Evolutionary conservation across 2,113 vertebrate genomes (phyloP), one percentile per base, ranked within the genome.

Genomic region (Cyanoderma ruficeps): DNA sequence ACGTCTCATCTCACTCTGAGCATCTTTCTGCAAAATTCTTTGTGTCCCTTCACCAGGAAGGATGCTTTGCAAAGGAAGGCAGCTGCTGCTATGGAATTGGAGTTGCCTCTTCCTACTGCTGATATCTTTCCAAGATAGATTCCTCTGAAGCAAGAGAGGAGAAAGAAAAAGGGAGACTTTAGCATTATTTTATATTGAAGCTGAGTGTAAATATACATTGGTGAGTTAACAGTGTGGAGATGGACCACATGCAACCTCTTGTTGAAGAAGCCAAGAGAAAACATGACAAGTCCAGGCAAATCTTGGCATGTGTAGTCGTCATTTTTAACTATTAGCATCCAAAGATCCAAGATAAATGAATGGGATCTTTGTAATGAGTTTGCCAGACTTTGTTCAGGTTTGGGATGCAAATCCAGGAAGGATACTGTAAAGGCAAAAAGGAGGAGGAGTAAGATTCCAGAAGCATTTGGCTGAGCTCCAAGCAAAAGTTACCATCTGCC

Each of bases 121-220:
- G 0, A 0, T 60, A 44, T 24, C 44, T 87, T 84, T 91, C 69
- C 74, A 76, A 68, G 65, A 89, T 4, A 68, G 60, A 56, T 68
- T 91, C 61, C 57, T 91, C 91, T 93, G 91, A 93, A 87, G 77
- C 31, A 89, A 87, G 49, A 91, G 24, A 83, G 59, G 25, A 87
- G 39, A 87, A 79, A 93, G 63, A 37, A 70, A 86, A 93, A 81
- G 17, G 68, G 59, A 93, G 25, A 71, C 44, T 83, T 67, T 27
- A 70, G 55, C 18, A 47, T 68, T 78, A 60, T 19, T 60, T 88
- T 47, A n/a, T 31, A 90, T 28, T 35, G 63, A 92, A 80, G 35
- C 59, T 60, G 71, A 91, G 47, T 64, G 53, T 55, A 85, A 93
- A 69, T 65, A 64, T 11, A 27, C 69, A 71, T 25, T 61, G 50